A percentile compares a stretch with the other conserved stretches of the same genome.
These are phyloP conservation scores for Thymelicus sylvestris DNA, from an alignment of 2,888 invertebrate species.

Conservation along the genomic window DNA sequence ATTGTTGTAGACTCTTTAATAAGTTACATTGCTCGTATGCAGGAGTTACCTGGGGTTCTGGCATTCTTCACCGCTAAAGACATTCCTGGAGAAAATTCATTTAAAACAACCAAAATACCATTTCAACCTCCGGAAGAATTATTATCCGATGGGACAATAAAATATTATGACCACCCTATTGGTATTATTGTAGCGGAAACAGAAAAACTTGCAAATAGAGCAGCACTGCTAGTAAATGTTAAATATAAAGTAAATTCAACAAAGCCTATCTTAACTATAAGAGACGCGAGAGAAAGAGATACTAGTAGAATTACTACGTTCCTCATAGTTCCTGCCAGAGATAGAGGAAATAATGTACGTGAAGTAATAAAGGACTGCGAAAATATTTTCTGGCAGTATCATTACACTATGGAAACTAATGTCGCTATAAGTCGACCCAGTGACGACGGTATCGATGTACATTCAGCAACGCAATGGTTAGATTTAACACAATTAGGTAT, in stretches of 20 bases:
- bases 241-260: slow-evolving; percentile 74
- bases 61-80: slow-evolving; percentile 87
- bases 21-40: slow-evolving; percentile 46
- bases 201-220: slow-evolving; percentile 82
- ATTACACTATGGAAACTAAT: slow-evolving; percentile 89
- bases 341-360: slow-evolving; percentile 66
- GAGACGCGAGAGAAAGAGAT: slow-evolving; percentile 58
- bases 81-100: slow-evolving; percentile 88
- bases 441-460: slow-evolving; percentile 88
- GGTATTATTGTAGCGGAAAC: slow-evolving; percentile 88
- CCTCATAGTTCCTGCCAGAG: slow-evolving; percentile 57
- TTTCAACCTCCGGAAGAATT: slow-evolving; percentile 68
- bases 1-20: too few relatives aligned
- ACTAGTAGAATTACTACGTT: slow-evolving; percentile 56
- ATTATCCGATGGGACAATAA: slow-evolving; percentile 79
- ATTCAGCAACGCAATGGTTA: slow-evolving; percentile 84
- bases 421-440: slow-evolving; percentile 84
- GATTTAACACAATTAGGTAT: slow-evolving; percentile 81
- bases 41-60: slow-evolving; percentile 87
- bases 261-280: slow-evolving; percentile 61
- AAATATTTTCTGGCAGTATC: slow-evolving; percentile 86
- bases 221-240: slow-evolving; percentile 84
- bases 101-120: slow-evolving; percentile 55
- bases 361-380: slow-evolving; percentile 84
- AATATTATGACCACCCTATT: slow-evolving; percentile 87